These are phyloP conservation scores for Epistrophe grossulariae DNA, from an alignment of 2,888 invertebrate species.

Conservation along the genomic window DNA sequence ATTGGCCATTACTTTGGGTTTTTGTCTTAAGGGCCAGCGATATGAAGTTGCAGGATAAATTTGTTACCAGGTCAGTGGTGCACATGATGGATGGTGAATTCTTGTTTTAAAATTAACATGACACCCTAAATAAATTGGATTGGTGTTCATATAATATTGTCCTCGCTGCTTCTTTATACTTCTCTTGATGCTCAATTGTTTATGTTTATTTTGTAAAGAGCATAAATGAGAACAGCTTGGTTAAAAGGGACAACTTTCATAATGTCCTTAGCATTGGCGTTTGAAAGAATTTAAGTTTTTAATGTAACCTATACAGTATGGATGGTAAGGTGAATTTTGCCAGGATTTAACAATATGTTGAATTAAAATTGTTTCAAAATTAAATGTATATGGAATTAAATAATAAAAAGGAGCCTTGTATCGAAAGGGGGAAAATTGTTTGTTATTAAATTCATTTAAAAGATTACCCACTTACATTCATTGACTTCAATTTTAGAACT, in stretches of 20 bases:
- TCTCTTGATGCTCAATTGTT: conserved; percentile 24
- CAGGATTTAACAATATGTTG: neutral
- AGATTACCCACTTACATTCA: no score
- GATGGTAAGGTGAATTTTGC: conserved; percentile 16
- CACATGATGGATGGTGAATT: conserved; percentile 55
- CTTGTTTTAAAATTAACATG: conserved; percentile 64
- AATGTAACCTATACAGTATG: neutral
- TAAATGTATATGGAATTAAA: no score
- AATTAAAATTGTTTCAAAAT: no score
- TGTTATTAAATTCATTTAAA: no score
- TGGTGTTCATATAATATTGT: conserved; percentile 27
- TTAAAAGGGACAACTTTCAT: conserved; percentile 19
- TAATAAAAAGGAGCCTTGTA: no score
- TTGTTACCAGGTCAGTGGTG: conserved; percentile 65
- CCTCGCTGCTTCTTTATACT: conserved; percentile 1
- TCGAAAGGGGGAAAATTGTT: no score
- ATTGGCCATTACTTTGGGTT: conserved; percentile 52
- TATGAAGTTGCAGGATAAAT: conserved; percentile 49
- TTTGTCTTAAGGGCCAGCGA: conserved; percentile 24
- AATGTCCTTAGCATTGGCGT: conserved; percentile 21
- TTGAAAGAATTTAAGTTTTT: conserved; percentile 11
- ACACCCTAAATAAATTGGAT: conserved; percentile 61
- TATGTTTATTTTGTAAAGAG: conserved; percentile 53
- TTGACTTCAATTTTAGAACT: no score
- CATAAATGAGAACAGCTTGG: conserved; percentile 28